Conservation (phyloP, 2,888 invertebrate genomes). For the Protophormia terraenovae region DNA sequence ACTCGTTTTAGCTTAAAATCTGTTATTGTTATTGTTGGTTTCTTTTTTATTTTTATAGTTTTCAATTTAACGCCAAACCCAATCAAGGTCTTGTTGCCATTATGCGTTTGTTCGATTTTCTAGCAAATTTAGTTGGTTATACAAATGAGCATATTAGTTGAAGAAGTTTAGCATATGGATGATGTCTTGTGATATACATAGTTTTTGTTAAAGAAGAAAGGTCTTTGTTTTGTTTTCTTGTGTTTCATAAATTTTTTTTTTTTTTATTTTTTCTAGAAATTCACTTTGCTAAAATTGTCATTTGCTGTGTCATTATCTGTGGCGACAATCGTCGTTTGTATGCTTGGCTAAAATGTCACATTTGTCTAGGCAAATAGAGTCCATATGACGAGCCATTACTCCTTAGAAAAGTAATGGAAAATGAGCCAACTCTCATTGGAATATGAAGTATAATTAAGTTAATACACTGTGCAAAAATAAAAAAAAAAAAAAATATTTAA, state of each 20-base stretch:
- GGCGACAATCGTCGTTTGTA: slow-evolving; percentile 69
- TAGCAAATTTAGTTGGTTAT: background rate
- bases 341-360: slow-evolving; percentile 67
- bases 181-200: background rate
- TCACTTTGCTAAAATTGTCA: slow-evolving; percentile 68
- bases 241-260: too few relatives aligned
- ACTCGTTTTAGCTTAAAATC: slow-evolving; percentile 3
- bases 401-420: slow-evolving; percentile 28
- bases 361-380: slow-evolving; percentile 68
- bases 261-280: slow-evolving; percentile 58
- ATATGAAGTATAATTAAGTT: slow-evolving; percentile 10
- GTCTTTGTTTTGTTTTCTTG: slow-evolving; percentile 18
- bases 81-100: slow-evolving; percentile 61
- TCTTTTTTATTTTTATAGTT: background rate
- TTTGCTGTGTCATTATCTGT: slow-evolving; percentile 70
- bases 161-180: background rate
- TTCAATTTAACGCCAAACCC: slow-evolving; percentile 61
- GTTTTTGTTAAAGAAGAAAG: background rate
- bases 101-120: slow-evolving; percentile 25
- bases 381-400: slow-evolving; percentile 60
- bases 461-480: slow-evolving; percentile 11
- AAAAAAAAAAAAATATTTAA: background rate
- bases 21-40: too few relatives aligned
- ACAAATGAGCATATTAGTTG: background rate
- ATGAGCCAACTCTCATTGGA: slow-evolving; percentile 23